Evolutionary conservation across 1,140 invertebrate species (phyloP), one percentile per base, ranked within the genome.

Genomic region (Archivesica marissinica): DNA sequence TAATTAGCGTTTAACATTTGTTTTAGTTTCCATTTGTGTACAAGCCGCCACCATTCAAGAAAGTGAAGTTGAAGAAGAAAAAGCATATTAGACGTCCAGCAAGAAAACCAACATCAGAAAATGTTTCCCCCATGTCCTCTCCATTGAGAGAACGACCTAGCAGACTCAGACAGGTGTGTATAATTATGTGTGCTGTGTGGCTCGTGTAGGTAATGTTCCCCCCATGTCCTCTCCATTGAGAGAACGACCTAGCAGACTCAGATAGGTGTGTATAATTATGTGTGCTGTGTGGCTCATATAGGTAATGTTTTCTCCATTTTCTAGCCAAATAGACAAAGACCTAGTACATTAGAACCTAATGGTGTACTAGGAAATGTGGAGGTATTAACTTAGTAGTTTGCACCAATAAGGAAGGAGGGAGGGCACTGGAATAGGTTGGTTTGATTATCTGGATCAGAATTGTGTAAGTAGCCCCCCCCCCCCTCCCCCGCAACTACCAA

Each of bases 311-410:
- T 61, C 13, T 72, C 66, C 2, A 50, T 50, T 20, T 47, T 41
- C 35, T 75, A 75, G n/a, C 78, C 75, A 33, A 23, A 35, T 9
- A 85, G 82, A 66, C 72, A 76, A 33, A 35, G 90, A 64, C 90
- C 90, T 56, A 89, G 89, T 70, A 72, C 87, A 77, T 54, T 91
- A n/a, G n/a, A n/a, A n/a, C n/a, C n/a, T n/a, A n/a, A n/a, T n/a
- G n/a, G n/a, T n/a, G n/a, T n/a, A n/a, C n/a, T n/a, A n/a, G n/a
- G n/a, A n/a, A n/a, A n/a, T n/a, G n/a, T n/a, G n/a, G n/a, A n/a
- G n/a, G n/a, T n/a, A n/a, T n/a, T n/a, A n/a, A n/a, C n/a, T n/a
- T n/a, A n/a, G n/a, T n/a, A n/a, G n/a, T n/a, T n/a, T n/a, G n/a
- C n/a, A n/a, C n/a, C n/a, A n/a, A n/a, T n/a, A n/a, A n/a, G n/a